phyloP scores from a whole-genome alignment of 2,888 invertebrate species.

The Thecocarcelia acutangulata region DNA sequence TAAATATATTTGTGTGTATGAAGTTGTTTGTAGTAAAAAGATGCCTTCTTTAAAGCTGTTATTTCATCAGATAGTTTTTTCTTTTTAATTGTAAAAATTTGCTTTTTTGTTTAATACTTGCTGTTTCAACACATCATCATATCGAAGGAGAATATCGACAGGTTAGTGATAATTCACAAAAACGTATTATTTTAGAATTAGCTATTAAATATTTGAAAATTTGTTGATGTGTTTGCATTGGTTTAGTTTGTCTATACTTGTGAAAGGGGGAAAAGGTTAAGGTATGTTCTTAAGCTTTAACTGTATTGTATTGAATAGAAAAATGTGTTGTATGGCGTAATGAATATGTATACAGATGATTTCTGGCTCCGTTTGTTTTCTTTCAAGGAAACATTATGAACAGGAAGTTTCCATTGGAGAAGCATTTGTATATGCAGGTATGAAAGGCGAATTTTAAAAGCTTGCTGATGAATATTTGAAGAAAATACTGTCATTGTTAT shows the following conservation, averaged over 20 bases:
- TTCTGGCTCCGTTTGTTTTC: conserved; percentile 14
- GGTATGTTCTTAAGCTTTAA: conserved; percentile 43
- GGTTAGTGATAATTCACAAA: conserved; percentile 37
- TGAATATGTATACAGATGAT: not conserved
- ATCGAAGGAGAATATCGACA: conserved; percentile 17
- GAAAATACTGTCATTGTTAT: conserved; percentile 47
- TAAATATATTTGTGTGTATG: conserved; percentile 27
- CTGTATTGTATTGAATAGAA: conserved; percentile 44
- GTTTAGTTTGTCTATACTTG: conserved; percentile 59
- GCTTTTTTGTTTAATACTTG: conserved; percentile 63
- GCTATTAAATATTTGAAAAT: conserved; percentile 57
- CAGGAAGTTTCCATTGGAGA: conserved; percentile 8
- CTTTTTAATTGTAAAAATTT: conserved; percentile 40
- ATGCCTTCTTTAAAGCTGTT: conserved; percentile 65
- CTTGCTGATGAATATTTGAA: conserved; percentile 17
- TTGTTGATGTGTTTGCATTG: conserved; percentile 64
- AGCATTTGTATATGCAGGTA: conserved; percentile 4
- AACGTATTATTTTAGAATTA: conserved; percentile 51
- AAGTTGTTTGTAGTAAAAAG: conserved; percentile 56
- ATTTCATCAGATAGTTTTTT: conserved; percentile 57
- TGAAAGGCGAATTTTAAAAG: conserved; percentile 24
- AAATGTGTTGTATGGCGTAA: conserved; percentile 12
- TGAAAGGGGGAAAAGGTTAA: conserved; percentile 22
- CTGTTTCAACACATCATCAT: conserved; percentile 60
- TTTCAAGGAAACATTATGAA: conserved; percentile 13